A percentile compares a stretch with the other conserved stretches of the same genome.
Evolutionary conservation across 2,113 vertebrate genomes (phyloP).

Genomic region (Hiodon tergisus): DNA sequence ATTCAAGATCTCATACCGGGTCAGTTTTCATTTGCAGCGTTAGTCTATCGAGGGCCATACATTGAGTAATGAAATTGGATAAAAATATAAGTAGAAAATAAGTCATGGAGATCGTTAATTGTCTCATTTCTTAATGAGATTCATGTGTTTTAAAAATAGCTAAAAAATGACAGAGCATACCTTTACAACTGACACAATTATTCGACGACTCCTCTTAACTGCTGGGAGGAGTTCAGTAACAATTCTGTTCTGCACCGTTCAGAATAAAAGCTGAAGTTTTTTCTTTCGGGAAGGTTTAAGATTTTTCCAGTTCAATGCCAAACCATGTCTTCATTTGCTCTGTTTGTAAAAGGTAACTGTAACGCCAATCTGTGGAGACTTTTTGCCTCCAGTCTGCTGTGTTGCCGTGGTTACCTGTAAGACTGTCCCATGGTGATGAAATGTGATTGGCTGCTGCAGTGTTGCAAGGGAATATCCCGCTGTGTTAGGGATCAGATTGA

Average conservation of each 20-base stretch:
- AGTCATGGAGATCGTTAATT: not conserved
- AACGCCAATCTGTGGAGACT: not conserved
- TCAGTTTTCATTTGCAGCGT: not conserved
- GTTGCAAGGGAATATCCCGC: not conserved
- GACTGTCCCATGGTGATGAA: not conserved
- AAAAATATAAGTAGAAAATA: too few relatives aligned
- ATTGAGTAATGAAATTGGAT: too few relatives aligned
- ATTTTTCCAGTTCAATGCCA: constrained; percentile 47
- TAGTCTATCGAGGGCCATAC: not conserved
- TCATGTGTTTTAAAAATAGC: too few relatives aligned
- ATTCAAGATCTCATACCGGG: not conserved
- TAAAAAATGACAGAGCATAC: too few relatives aligned
- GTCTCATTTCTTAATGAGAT: too few relatives aligned
- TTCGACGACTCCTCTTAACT: too few relatives aligned
- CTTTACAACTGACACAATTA: too few relatives aligned
- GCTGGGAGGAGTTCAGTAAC: not conserved
- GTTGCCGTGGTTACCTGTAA: not conserved
- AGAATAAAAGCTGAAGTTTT: constrained; percentile 44
- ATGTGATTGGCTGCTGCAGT: not conserved
- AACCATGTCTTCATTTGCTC: constrained; percentile 33
- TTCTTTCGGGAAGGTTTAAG: constrained; percentile 16
- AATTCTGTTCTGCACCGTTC: constrained; percentile 1
- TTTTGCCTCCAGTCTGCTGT: constrained; percentile 17
- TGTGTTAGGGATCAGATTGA: not conserved
- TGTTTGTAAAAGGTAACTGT: constrained; percentile 16